Evolutionary conservation across 2,113 vertebrate genomes (phyloP).

Genomic region (Callopanchax toddi): DNA sequence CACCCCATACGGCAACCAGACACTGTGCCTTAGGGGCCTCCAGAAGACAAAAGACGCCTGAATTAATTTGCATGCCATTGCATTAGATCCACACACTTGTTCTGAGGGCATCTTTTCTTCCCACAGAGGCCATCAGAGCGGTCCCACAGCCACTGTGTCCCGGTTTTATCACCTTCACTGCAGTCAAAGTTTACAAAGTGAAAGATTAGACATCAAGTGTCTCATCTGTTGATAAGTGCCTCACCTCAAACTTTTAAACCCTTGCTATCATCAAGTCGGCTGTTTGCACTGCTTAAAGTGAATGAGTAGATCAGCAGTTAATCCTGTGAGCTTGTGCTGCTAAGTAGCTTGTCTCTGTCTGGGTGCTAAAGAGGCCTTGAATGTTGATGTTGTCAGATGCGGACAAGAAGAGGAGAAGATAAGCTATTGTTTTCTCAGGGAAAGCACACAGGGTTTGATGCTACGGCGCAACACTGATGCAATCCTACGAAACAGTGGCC

Average conservation of each 20-base stretch:
- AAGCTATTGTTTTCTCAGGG: constrained; percentile 77
- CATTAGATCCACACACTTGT: constrained; percentile 29
- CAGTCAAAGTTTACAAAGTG: constrained; percentile 71
- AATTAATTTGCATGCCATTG: constrained; percentile 74
- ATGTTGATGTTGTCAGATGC: constrained; percentile 77
- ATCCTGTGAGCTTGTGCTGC: constrained; percentile 69
- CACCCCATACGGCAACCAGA: constrained; percentile 70
- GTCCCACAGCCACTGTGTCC: constrained; percentile 22
- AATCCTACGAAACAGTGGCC: constrained; percentile 62
- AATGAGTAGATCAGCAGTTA: constrained; percentile 78
- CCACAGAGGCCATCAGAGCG: constrained; percentile 49
- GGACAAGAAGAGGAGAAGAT: constrained; percentile 63
- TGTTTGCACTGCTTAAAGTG: constrained; percentile 72
- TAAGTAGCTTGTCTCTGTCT: constrained; percentile 75
- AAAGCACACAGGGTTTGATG: constrained; percentile 59
- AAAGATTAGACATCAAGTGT: constrained; percentile 66
- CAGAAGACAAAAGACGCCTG: constrained; percentile 61
- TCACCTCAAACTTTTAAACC: constrained; percentile 76
- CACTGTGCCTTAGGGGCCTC: constrained; percentile 62
- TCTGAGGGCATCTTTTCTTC: constrained; percentile 44
- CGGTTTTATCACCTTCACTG: constrained; percentile 45
- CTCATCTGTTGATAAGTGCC: constrained; percentile 68
- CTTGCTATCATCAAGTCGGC: constrained; percentile 61
- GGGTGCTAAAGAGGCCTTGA: constrained; percentile 68
- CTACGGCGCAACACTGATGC: constrained; percentile 67